Evolutionary conservation across 2,797 vertebrate genomes (phyloP).

Genomic region (Pterois miles): DNA sequence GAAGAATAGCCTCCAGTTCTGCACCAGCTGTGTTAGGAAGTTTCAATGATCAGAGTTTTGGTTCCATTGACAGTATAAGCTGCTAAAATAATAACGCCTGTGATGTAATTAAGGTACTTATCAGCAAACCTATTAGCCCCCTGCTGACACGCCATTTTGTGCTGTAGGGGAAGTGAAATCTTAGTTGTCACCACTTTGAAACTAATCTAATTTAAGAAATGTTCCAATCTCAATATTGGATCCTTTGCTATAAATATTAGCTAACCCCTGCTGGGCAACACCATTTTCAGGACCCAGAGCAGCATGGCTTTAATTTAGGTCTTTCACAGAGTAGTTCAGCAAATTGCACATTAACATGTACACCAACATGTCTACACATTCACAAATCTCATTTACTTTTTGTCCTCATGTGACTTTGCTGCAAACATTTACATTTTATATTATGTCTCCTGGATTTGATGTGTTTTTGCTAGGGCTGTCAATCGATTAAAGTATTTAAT

Average conservation of each 20-base stretch:
- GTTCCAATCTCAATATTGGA: neutral
- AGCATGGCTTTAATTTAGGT: neutral
- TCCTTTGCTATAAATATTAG: neutral
- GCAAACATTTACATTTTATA: neutral
- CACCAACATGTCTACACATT: neutral
- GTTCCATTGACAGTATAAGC: neutral
- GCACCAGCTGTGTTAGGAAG: neutral
- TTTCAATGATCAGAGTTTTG: neutral
- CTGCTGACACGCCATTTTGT: neutral
- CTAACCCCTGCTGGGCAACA: neutral
- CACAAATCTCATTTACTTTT: neutral
- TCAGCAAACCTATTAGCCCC: neutral
- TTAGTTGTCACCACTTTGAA: conserved; percentile 4
- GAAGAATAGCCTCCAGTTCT: neutral
- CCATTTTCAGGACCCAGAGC: conserved; percentile 4
- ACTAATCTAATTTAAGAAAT: conserved; percentile 2
- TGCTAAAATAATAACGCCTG: neutral
- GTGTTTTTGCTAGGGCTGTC: neutral
- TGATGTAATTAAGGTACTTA: neutral
- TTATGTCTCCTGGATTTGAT: neutral
- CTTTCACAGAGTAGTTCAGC: neutral
- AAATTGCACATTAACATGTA: neutral
- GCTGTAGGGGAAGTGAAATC: conserved; percentile 6
- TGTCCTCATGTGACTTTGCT: neutral
- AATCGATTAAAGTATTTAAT: too few relatives aligned